A percentile compares a stretch with the other conserved stretches of the same genome.
Evolutionary conservation across 2,113 vertebrate species (phyloP).

Genomic region (Nibea albiflora): DNA sequence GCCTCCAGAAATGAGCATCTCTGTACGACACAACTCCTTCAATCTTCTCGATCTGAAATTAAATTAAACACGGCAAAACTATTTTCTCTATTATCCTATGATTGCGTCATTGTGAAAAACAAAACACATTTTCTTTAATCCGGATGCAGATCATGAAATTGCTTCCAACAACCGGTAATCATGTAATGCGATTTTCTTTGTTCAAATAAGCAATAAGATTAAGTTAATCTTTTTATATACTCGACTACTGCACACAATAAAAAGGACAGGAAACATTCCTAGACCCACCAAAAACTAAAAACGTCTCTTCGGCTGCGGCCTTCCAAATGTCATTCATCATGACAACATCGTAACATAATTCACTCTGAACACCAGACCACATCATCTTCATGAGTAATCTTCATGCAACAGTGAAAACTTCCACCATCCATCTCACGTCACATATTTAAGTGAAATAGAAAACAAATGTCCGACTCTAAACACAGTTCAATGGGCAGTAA

Average conservation of each 20-base stretch:
- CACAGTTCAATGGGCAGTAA: background rate
- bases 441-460: too few species aligned
- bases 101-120: too few species aligned
- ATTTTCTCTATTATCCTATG: too few species aligned
- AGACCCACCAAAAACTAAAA: background rate
- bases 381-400: too few species aligned
- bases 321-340: background rate
- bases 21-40: conserved; percentile 97
- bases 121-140: too few species aligned
- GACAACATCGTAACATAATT: too few species aligned
- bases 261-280: background rate
- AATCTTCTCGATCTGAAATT: conserved; percentile 93
- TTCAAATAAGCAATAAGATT: background rate
- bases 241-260: background rate
- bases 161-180: too few species aligned
- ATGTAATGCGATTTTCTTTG: background rate
- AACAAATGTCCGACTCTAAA: too few species aligned
- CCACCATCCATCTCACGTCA: too few species aligned
- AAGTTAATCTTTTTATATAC: background rate
- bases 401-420: too few species aligned
- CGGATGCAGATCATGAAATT: too few species aligned
- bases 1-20: conserved; percentile 98
- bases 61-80: background rate
- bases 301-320: background rate
- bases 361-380: too few species aligned